Conservation (phyloP, 2,888 invertebrate species). For the Drosophila rubida region DNA sequence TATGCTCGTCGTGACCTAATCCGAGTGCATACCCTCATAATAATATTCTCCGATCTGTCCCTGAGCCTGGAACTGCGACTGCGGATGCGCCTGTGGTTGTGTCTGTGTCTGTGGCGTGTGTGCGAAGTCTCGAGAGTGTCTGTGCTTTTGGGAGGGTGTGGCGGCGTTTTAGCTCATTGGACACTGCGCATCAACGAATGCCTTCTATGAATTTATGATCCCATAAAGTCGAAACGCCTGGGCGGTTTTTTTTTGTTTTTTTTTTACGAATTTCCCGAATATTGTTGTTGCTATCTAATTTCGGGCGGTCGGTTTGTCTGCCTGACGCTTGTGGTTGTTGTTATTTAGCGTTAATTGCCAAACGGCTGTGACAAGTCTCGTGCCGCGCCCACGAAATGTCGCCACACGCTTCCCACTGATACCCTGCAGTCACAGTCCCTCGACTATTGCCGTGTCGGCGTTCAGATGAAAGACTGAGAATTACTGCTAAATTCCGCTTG, state of each 20-base stretch:
- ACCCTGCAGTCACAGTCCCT: not conserved
- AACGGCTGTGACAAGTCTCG: constrained; percentile 59
- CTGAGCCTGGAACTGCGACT: constrained; percentile 30
- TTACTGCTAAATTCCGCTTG: constrained; percentile 39
- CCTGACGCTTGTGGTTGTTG: constrained; percentile 23
- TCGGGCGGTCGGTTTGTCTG: constrained; percentile 1
- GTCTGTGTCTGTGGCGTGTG: constrained; percentile 25
- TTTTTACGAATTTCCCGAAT: constrained; percentile 50
- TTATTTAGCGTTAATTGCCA: constrained; percentile 72
- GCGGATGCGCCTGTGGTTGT: not conserved
- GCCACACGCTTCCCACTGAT: constrained; percentile 14
- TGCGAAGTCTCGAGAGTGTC: constrained; percentile 9
- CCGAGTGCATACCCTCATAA: constrained; percentile 5
- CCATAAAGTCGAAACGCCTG: constrained; percentile 64
- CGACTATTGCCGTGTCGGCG: constrained; percentile 2
- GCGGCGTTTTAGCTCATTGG: constrained; percentile 48
- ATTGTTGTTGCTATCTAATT: constrained; percentile 19
- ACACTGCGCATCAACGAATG: constrained; percentile 44
- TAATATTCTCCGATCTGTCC: constrained; percentile 19
- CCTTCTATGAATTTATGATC: constrained; percentile 66
- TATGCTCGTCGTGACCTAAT: constrained; percentile 44
- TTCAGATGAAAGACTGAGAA: constrained; percentile 30
- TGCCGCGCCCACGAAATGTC: constrained; percentile 49
- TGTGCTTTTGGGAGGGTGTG: constrained; percentile 35
- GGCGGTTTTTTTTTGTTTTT: constrained; percentile 32